These are phyloP conservation scores for Campylomormyrus tamandua DNA, from an alignment of 2,113 vertebrate genomes.

Conservation along the genomic window DNA sequence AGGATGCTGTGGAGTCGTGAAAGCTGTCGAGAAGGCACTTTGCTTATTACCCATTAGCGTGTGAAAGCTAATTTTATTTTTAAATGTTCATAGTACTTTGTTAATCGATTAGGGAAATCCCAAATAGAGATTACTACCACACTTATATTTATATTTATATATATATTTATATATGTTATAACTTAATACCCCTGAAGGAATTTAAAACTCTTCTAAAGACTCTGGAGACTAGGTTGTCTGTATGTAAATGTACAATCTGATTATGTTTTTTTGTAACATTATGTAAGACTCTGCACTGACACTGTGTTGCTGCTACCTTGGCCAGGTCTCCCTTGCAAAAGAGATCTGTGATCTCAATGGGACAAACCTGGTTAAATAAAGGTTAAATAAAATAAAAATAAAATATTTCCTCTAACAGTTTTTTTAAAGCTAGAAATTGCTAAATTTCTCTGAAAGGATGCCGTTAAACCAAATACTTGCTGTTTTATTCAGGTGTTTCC, in stretches of 20 bases:
- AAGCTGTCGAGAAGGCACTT: neutral
- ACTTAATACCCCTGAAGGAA: too few relatives aligned
- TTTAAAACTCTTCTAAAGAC: too few relatives aligned
- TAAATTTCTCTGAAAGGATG: neutral
- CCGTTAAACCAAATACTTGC: neutral
- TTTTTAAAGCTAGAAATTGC: neutral
- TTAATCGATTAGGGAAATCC: neutral
- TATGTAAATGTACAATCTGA: too few relatives aligned
- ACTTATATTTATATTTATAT: neutral
- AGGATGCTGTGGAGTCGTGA: neutral
- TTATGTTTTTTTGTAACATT: too few relatives aligned
- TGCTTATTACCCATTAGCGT: neutral
- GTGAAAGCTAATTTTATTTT: neutral
- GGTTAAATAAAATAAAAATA: too few relatives aligned
- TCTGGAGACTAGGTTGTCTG: too few relatives aligned
- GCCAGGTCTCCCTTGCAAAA: too few relatives aligned
- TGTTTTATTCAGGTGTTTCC: neutral
- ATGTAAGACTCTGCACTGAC: too few relatives aligned
- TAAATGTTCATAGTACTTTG: neutral
- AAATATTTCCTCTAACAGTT: neutral
- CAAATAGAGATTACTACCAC: neutral
- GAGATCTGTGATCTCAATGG: too few relatives aligned
- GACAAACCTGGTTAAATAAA: too few relatives aligned
- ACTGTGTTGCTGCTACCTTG: too few relatives aligned
- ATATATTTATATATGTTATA: too few relatives aligned